Base-by-base conservation (phyloP, 2,797 vertebrate species). In the Trichosurus vulpecula region DNA sequence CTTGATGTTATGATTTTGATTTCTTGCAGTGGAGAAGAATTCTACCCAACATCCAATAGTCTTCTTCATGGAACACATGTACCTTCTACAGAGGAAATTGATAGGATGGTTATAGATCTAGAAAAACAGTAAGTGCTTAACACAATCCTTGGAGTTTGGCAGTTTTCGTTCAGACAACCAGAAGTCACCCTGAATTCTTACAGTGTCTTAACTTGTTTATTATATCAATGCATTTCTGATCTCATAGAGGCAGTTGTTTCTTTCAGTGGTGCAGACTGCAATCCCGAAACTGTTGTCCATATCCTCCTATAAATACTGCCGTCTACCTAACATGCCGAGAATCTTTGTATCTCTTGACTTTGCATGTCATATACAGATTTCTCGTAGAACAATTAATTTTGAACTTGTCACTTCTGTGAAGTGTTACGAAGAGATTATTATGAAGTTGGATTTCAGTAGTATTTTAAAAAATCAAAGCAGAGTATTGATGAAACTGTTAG, bases 61-160 rank as follows among this genome's bases (percentile, higher is more conserved):
- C 99, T 99, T 95, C 99, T 99, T 90, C 99, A 99, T 0, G 99
- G 99, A 19, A 99, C 99, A 13, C 99, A 99, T 0, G 99, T 99
- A 90, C 99, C 99, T 0, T 98, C 99, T 51, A 98, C 99, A 97
- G 99, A 99, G 0, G 99, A 99, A 16, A 97, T 99, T 41, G 99
- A 99, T 94, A 99, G 99, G 95, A 99, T 99, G 99, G 99, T 99
- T 91, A 98, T 99, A 0, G 99, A 99, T 92, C 99, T 99, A 55
- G 99, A 99, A 95, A 99, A 99, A 97, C 99, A 99, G 99, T 99
- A 98, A 99, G 99, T 99, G 54, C 27, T 14, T 0, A 0, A 0
- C 13, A 56, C 30, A 66, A 61, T 47, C 8, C 4, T 54, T 90
- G 27, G 54, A 1, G 51, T 47, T 16, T 51, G 89, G 2, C 2